Evolutionary conservation across 1,140 invertebrate species (phyloP), one percentile per base, ranked within the genome.

Genomic region (Polypedilum pembai): DNA sequence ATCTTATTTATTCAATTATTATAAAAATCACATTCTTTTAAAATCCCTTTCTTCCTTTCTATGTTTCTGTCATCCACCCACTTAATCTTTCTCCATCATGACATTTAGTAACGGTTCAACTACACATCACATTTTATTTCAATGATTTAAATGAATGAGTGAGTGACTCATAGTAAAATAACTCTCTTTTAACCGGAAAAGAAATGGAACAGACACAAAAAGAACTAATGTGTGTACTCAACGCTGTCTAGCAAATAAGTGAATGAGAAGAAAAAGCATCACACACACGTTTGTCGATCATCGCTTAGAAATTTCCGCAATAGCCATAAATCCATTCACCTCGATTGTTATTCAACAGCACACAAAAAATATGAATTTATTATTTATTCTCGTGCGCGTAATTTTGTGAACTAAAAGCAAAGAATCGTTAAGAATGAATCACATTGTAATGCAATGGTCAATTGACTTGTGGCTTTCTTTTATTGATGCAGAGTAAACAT

Each of bases 321-420:
- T 69, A 20, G 65, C 15, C 65, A 69, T 69, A 18, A 69, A 69
- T 20, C 65, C 65, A 69, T 69, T 69, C 65, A 69, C 65, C 65
- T 69, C 65, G 65, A 20, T 69, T 69, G 17, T 69, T 69, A 69
- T 69, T 69, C 65, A 21, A 21, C 45, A 56, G 45, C 8, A 56
- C 24, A 33, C 24, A 33, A 33, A 33, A 33, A 33, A 1, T 33
- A 33, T 33, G 5, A 33, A 33, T 33, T 33, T 33, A 33, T 33
- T 33, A 33, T 33, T 33, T 33, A 33, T 33, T 33, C 24, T 33
- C 24, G 24, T 33, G 24, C 24, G 24, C 24, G 24, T 33, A 33
- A 33, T 33, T 33, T 33, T 33, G 1, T 33, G 24, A 33, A 5
- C 24, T 33, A 5, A 33, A 33, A 33, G 24, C 24, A 33, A 33